Base-by-base conservation (phyloP, 2,888 invertebrate species). In the Calliopum simillimum region DNA sequence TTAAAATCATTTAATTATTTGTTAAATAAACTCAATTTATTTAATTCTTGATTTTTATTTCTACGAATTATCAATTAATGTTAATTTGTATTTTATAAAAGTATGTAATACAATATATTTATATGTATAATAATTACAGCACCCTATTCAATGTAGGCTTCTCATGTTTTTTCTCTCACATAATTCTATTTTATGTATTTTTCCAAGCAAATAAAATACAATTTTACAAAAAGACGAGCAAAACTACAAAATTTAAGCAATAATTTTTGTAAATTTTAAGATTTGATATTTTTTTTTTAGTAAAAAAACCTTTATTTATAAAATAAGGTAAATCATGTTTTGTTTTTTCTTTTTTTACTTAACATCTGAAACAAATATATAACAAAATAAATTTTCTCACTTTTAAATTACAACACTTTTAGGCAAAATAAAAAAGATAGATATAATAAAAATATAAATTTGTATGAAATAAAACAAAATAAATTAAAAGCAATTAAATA, bases 261-360 rank as follows among this genome's bases (percentile, higher is more conserved):
- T 6, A 21, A 53, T 23, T 53, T 53, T 33, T 21, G 33, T 41
- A n/a, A n/a, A 41, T 58, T 55, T 58, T 58, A n/a, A 56, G n/a
- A 33, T 33, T 33, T 33, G 5, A 8, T 53, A 53, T 14, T 23
- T 66, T 68, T 46, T 61, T 62, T 61, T 58, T 56, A 41, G 43
- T 33, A 33, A 33, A 33, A 33, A 75, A 82, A 83, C 78, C 82
- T 81, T 79, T 82, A 82, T 82, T 84, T 82, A 82, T 82, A 82
- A 82, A 84, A 82, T 84, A 84, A 82, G 84, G 83, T 83, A 74
- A 64, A 43, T 63, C 53, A 59, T 67, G 67, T 14, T 19, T 58
- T 46, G 33, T 46, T 66, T 59, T 58, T 21, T 70, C n/a, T 68
- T 70, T 70, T 67, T 73, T 72, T 65, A 69, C 68, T 74, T 70